Evolutionary conservation across 2,888 invertebrate genomes (phyloP).

Genomic region (Leptinotarsa tumamoca): DNA sequence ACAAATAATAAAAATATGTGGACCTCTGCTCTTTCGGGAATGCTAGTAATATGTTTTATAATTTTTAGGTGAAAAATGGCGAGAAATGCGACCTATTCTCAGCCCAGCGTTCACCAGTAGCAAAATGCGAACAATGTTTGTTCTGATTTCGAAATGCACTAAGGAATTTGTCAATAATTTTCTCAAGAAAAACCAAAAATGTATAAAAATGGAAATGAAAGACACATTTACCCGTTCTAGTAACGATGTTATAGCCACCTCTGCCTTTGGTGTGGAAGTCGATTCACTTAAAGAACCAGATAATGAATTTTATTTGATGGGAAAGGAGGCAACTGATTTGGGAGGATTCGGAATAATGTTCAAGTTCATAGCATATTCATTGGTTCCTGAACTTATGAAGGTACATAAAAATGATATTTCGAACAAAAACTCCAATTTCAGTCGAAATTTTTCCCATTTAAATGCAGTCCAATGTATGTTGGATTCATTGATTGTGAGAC

Average conservation of each 20-base stretch:
- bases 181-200: slow-evolving; percentile 50
- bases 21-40: accelerated
- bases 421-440: too few relatives aligned
- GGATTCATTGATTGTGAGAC: too few relatives aligned
- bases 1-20: too few relatives aligned
- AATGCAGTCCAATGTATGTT: too few relatives aligned
- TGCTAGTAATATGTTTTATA: too few relatives aligned
- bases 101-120: slow-evolving; percentile 61
- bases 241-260: slow-evolving; percentile 70
- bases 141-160: slow-evolving; percentile 51
- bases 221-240: slow-evolving; percentile 67
- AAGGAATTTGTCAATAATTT: slow-evolving; percentile 51
- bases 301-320: slow-evolving; percentile 71
- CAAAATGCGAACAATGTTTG: slow-evolving; percentile 62
- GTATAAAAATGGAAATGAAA: slow-evolving; percentile 65
- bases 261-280: slow-evolving; percentile 57
- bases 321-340: slow-evolving; percentile 67
- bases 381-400: too few relatives aligned
- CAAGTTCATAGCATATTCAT: too few relatives aligned
- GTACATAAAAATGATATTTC: too few relatives aligned
- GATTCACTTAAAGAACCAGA: slow-evolving; percentile 69
- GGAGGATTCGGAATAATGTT: slow-evolving; percentile 15
- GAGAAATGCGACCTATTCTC: slow-evolving; percentile 59
- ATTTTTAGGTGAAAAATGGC: slow-evolving; percentile 52
- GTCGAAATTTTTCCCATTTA: too few relatives aligned